Conservation (phyloP, 2,888 invertebrate genomes). For the Priocnemis perturbator region DNA sequence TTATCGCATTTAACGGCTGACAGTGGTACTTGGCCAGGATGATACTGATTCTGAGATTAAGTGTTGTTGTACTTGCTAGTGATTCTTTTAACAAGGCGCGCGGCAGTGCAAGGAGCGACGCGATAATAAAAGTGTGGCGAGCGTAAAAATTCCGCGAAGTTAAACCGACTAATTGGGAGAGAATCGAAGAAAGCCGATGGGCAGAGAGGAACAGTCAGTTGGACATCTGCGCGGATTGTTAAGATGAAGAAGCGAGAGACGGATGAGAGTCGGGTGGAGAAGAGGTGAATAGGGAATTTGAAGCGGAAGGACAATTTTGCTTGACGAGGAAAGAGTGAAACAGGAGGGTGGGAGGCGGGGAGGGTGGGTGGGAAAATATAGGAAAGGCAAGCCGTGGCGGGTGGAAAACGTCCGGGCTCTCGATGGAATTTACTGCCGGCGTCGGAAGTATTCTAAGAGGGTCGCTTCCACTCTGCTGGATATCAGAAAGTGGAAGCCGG, state of each 20-base stretch:
- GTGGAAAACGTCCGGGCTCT: conserved; percentile 54
- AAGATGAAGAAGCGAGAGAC: not conserved
- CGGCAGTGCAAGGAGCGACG: not conserved
- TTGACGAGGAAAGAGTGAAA: not conserved
- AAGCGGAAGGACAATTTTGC: conserved; percentile 3
- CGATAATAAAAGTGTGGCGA: too few relatives aligned
- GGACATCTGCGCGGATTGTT: not conserved
- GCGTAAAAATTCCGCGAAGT: not conserved
- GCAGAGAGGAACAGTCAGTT: not conserved
- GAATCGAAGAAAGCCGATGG: too few relatives aligned
- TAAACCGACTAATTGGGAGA: too few relatives aligned
- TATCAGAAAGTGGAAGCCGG: conserved; percentile 64
- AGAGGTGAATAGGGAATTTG: conserved; percentile 15
- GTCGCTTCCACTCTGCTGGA: conserved; percentile 68
- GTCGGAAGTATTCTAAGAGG: conserved; percentile 70
- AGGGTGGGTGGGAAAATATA: not conserved
- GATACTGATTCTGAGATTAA: too few relatives aligned
- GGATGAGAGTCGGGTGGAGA: too few relatives aligned
- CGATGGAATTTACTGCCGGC: conserved; percentile 68
- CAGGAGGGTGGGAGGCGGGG: not conserved
- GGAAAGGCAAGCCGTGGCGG: conserved; percentile 6
- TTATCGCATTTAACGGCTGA: too few relatives aligned
- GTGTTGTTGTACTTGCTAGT: too few relatives aligned
- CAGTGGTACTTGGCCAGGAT: too few relatives aligned
- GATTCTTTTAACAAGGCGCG: too few relatives aligned